Evolutionary conservation across 2,888 invertebrate genomes (phyloP).

Genomic region (Papilio protenor): DNA sequence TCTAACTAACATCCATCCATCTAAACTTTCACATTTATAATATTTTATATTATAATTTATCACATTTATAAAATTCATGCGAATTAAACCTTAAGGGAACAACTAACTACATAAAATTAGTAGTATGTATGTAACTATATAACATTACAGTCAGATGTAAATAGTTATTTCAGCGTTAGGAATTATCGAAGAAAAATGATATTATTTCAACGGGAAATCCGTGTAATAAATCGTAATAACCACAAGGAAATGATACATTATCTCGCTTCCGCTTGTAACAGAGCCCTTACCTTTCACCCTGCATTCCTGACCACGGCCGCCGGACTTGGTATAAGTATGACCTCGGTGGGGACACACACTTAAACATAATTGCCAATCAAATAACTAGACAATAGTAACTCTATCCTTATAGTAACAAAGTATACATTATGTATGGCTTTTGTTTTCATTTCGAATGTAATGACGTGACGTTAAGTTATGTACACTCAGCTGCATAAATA

Average conservation of each 20-base stretch:
- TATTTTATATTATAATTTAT: too few species aligned
- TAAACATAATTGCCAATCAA: slow-evolving; percentile 45
- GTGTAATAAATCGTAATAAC: slow-evolving; percentile 27
- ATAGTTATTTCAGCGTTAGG: too few species aligned
- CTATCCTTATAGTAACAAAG: slow-evolving; percentile 26
- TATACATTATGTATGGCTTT: background rate
- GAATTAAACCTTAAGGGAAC: too few species aligned
- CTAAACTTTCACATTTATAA: too few species aligned
- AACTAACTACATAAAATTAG: too few species aligned
- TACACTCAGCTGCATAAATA: too few species aligned
- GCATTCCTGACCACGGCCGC: slow-evolving; percentile 68
- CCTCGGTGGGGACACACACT: slow-evolving; percentile 56
- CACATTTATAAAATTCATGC: too few species aligned
- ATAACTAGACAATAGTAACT: slow-evolving; percentile 15
- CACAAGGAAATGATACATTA: slow-evolving; percentile 36
- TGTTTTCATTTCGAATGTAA: slow-evolving; percentile 27
- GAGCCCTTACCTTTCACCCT: slow-evolving; percentile 59
- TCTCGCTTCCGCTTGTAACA: slow-evolving; percentile 53
- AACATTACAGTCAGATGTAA: too few species aligned
- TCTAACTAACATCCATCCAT: too few species aligned
- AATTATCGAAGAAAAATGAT: background rate
- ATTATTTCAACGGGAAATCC: slow-evolving; percentile 28
- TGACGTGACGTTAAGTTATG: slow-evolving; percentile 15
- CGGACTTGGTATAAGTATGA: slow-evolving; percentile 61
- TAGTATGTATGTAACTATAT: too few species aligned